Percentiles rank a stretch among this genome's conserved stretches.
Evolutionary conservation across 2,888 invertebrate species (phyloP).

Genomic region (Odontocerum albicorne): DNA sequence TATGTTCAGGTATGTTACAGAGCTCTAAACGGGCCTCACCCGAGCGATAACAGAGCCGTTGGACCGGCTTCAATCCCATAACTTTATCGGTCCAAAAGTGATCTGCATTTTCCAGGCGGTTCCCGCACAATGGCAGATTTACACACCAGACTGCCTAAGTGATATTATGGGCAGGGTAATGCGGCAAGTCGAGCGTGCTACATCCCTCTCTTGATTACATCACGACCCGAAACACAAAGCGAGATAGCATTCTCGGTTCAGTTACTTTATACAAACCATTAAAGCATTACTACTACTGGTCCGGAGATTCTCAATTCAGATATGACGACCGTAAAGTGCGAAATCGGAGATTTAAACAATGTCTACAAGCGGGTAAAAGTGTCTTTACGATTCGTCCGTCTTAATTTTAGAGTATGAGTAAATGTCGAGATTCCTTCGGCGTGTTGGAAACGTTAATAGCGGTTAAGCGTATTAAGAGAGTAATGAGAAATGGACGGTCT

Average conservation of each 20-base stretch:
- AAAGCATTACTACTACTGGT: no score
- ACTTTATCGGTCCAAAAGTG: not conserved
- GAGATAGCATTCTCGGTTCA: no score
- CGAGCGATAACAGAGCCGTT: no score
- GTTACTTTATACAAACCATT: no score
- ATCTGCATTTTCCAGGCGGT: not conserved
- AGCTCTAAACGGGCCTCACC: no score
- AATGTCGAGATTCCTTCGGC: no score
- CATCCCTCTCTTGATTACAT: not conserved
- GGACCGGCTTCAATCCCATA: no score
- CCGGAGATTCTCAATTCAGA: not conserved
- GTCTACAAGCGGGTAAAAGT: not conserved
- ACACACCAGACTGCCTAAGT: not conserved
- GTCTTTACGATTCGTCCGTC: not conserved
- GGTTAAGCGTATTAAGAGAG: no score
- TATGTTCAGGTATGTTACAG: no score
- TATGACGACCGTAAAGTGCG: not conserved
- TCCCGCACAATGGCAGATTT: not conserved
- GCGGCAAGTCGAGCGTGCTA: not conserved
- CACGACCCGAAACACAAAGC: not conserved
- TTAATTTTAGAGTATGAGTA: no score
- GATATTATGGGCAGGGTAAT: not conserved
- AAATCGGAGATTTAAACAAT: not conserved
- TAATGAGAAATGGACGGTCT: not conserved
- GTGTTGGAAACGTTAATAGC: no score